Conservation (phyloP, 2,113 vertebrate genomes). For the Ondatra zibethicus region DNA sequence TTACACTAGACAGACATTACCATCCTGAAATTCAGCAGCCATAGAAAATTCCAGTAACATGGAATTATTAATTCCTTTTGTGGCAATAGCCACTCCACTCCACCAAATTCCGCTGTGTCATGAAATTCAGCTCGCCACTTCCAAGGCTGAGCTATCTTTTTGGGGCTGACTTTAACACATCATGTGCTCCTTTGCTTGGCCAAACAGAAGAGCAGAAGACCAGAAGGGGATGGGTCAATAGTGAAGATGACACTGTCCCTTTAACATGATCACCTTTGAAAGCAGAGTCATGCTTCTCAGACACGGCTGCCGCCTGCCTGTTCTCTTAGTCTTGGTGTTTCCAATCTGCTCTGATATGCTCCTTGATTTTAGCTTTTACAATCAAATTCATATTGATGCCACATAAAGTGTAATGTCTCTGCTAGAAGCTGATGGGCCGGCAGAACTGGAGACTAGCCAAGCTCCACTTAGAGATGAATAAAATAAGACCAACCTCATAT, state of each 20-base stretch:
- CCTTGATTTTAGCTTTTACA: not conserved
- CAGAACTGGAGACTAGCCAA: not conserved
- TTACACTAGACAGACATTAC: not conserved
- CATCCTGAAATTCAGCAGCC: not conserved
- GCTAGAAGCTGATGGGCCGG: not conserved
- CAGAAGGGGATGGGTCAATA: accelerated
- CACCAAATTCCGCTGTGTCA: not conserved
- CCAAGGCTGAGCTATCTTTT: not conserved
- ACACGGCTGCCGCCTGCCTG: not conserved
- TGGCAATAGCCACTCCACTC: not conserved
- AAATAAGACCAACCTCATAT: not conserved
- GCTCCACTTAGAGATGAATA: not conserved
- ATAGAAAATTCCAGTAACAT: not conserved
- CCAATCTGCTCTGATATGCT: not conserved
- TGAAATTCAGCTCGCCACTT: not conserved
- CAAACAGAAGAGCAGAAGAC: not conserved
- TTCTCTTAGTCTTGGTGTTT: not conserved
- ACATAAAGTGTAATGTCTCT: not conserved
- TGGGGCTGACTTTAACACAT: not conserved
- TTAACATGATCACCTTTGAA: not conserved
- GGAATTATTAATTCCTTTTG: not conserved
- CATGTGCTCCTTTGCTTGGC: not conserved
- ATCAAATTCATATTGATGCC: not conserved
- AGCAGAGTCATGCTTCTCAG: not conserved
- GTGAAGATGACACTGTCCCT: not conserved